Base-by-base conservation (phyloP, 2,797 vertebrate genomes). In the Urophycis tenuis region DNA sequence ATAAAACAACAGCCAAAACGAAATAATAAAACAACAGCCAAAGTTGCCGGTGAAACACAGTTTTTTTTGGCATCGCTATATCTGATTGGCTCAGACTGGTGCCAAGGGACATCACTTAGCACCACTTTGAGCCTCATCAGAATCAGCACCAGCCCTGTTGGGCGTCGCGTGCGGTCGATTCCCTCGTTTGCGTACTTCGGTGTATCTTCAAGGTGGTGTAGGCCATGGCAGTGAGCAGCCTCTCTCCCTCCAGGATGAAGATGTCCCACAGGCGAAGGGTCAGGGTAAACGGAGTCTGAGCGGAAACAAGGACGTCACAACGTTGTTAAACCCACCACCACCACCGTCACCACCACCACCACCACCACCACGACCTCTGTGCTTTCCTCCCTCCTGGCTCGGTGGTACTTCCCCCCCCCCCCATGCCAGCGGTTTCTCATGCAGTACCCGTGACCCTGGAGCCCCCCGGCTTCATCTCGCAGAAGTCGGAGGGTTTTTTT, bases 241-340 rank as follows among this genome's bases (percentile, higher is more conserved):
- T 84, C 84, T 96, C 92, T 2, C 94, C 93, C 82, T 96, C 95
- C 85, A 96, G 89, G 78, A 96, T 94, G 86, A 94, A 96, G 80
- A 96, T 91, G 77, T 95, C 95, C 94, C 95, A 96, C 25, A 96
- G 88, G 3, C 94, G 92, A 36, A 95, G 90, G 10, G 95, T 97
- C 84, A 96, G 90, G 0, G 92, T 94, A 88, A 95, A 95, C 0
- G 95, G 95, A 0, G 94, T 96, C 94, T 97, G 53, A 64, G 88
- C 84, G 67, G 81, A 80, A 35, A 80, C 31, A 41, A 73, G 72
- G 14, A 53, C 82, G 53, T 64, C 53, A 29, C 19, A 53, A 53
- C 14, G 41, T 45, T 45, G 5, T 45, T 45, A 45, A 45, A 74
- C 74, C 30, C 19, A 29, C 0, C 31, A 41, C 33, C 22, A 25